Evolutionary conservation across 2,797 vertebrate genomes (phyloP).

Genomic region (Gastrophryne carolinensis): DNA sequence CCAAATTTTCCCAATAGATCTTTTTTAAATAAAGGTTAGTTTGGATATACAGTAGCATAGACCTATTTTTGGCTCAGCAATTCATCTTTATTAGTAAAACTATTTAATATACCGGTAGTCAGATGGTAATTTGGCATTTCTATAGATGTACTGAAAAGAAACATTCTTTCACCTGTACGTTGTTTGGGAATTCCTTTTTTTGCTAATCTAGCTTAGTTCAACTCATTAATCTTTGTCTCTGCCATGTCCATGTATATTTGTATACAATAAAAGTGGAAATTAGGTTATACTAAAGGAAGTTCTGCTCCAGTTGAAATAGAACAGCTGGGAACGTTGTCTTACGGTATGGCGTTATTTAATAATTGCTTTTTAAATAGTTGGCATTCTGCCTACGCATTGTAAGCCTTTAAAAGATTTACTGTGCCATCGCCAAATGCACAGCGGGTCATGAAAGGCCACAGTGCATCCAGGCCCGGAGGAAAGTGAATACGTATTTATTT

Average conservation of each 20-base stretch:
- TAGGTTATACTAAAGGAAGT: constrained; percentile 11
- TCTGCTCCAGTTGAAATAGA: constrained; percentile 22
- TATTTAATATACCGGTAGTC: no score
- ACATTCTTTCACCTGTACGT: neutral
- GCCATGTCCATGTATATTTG: constrained; percentile 4
- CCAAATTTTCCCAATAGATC: no score
- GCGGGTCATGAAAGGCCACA: neutral
- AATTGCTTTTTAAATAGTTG: constrained; percentile 46
- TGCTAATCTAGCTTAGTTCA: constrained; percentile 10
- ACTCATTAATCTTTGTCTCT: constrained; percentile 21
- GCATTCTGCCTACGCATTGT: constrained; percentile 23
- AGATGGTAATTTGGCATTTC: no score
- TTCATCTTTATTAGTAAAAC: neutral
- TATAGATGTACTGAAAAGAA: no score
- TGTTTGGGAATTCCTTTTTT: neutral
- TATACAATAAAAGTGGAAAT: constrained; percentile 10
- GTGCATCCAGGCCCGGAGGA: neutral
- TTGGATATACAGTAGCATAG: no score
- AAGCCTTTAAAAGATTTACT: constrained; percentile 45
- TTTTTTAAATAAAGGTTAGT: no score
- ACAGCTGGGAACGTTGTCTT: constrained; percentile 34
- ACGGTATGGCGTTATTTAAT: constrained; percentile 28
- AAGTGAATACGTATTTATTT: constrained; percentile 36
- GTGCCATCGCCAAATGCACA: constrained; percentile 27
- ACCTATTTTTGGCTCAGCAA: no score